Percentiles rank a stretch among this genome's conserved stretches.
Conservation (phyloP, 2,888 invertebrate species). For the Pseudeuparius sepicola region DNA sequence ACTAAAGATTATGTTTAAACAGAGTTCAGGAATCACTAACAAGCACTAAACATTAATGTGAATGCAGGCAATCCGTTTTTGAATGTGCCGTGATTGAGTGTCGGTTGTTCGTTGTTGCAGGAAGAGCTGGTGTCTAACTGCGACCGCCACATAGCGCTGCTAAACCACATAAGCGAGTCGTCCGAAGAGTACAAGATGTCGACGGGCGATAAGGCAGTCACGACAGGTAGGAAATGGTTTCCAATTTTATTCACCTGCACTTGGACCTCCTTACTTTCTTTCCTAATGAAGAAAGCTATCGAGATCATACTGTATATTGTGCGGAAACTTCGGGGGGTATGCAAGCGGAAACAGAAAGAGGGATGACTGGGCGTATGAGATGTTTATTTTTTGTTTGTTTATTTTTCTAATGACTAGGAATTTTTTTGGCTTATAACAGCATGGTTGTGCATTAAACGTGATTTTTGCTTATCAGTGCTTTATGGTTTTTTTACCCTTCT, state of each 20-base stretch:
- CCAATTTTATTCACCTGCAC: conserved; percentile 32
- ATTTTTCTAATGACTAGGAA: conserved; percentile 16
- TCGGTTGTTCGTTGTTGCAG: conserved; percentile 46
- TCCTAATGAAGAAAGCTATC: conserved; percentile 32
- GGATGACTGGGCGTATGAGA: conserved; percentile 16
- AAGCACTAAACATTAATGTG: too few relatives aligned
- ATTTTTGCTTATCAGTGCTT: conserved; percentile 26
- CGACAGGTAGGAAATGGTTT: conserved; percentile 37
- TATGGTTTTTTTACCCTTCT: conserved; percentile 20
- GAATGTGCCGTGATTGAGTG: too few relatives aligned
- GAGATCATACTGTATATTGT: conserved; percentile 30
- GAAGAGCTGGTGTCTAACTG: conserved; percentile 77
- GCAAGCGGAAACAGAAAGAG: conserved; percentile 24
- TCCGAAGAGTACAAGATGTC: conserved; percentile 35
- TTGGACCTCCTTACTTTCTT: conserved; percentile 33
- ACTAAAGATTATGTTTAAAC: too few relatives aligned
- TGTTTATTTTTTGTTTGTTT: conserved; percentile 19
- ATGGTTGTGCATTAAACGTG: conserved; percentile 31
- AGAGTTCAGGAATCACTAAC: too few relatives aligned
- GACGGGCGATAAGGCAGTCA: conserved; percentile 32
- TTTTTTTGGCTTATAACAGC: conserved; percentile 29
- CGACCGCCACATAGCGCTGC: conserved; percentile 74
- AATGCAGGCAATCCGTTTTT: too few relatives aligned
- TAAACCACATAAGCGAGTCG: conserved; percentile 42
- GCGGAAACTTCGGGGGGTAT: conserved; percentile 28